phyloP scores from a whole-genome alignment of 2,888 invertebrate species.

The Caenorhabditis parvicauda region DNA sequence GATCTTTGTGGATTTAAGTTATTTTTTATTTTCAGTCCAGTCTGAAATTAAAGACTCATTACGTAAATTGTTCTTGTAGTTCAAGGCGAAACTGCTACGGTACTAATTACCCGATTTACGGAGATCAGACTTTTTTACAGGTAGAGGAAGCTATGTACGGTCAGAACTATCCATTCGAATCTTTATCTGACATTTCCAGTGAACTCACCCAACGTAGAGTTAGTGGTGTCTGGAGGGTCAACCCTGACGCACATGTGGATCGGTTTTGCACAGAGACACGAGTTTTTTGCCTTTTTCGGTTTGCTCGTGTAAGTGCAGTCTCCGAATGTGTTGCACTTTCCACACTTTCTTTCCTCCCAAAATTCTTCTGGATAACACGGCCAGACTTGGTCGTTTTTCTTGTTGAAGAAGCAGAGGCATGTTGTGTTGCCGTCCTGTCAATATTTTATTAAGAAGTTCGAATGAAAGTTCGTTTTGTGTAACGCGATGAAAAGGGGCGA shows the following conservation, averaged over 20 bases:
- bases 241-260: slow-evolving; percentile 55
- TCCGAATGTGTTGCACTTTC: slow-evolving; percentile 50
- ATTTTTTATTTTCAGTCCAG: too few relatives aligned
- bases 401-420: slow-evolving; percentile 58
- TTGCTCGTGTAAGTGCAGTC: slow-evolving; percentile 48
- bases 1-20: too few relatives aligned
- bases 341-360: slow-evolving; percentile 53
- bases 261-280: slow-evolving; percentile 51
- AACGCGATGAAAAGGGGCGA: too few relatives aligned
- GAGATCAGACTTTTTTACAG: too few relatives aligned
- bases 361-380: slow-evolving; percentile 50
- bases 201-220: slow-evolving; percentile 20
- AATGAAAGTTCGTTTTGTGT: too few relatives aligned
- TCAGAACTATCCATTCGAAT: too few relatives aligned
- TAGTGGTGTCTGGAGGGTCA: slow-evolving; percentile 34
- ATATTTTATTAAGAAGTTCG: too few relatives aligned
- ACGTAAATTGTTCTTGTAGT: too few relatives aligned
- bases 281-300: slow-evolving; percentile 17
- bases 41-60: too few relatives aligned
- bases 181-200: neutral
- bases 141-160: neutral
- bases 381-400: slow-evolving; percentile 57
- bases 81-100: too few relatives aligned
- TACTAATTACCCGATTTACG: too few relatives aligned
- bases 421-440: slow-evolving; percentile 36